phyloP scores from a whole-genome alignment of 2,797 vertebrate genomes.

The Oreonectes daqikongensis region DNA sequence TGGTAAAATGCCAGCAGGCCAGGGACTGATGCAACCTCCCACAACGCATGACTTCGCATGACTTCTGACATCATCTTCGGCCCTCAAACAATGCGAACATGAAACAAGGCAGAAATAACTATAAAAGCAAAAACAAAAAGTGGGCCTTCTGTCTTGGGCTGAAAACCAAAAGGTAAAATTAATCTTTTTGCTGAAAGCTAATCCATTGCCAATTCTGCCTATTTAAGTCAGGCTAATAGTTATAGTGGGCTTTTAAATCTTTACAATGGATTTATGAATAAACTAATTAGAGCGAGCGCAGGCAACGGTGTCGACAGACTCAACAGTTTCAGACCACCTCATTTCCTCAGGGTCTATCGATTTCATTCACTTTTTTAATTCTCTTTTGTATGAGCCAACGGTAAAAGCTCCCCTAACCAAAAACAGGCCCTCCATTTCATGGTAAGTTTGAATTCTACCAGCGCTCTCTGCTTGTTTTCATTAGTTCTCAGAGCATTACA shows the following conservation, averaged over 20 bases:
- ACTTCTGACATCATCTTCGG: conserved; percentile 6
- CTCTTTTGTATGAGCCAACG: not conserved
- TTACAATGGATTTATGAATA: conserved; percentile 46
- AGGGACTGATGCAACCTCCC: not conserved
- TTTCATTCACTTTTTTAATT: conserved; percentile 36
- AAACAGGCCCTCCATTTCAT: conserved; percentile 33
- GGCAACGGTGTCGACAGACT: conserved; percentile 29
- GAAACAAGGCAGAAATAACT: not conserved
- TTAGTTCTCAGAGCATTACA: conserved; percentile 19
- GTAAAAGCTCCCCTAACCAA: conserved; percentile 21
- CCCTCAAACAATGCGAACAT: not conserved
- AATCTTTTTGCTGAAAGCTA: conserved; percentile 27
- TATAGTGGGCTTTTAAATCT: conserved; percentile 29
- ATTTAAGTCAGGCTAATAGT: conserved; percentile 47
- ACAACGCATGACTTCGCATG: not conserved
- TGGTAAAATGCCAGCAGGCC: conserved; percentile 30
- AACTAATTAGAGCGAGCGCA: conserved; percentile 47
- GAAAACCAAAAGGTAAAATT: conserved; percentile 20
- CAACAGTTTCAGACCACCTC: conserved; percentile 24
- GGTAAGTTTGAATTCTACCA: not conserved
- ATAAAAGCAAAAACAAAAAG: not conserved
- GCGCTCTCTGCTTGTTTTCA: conserved; percentile 27
- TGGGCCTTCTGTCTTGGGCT: not conserved
- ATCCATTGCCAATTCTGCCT: conserved; percentile 47
- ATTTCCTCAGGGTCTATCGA: conserved; percentile 46